Evolutionary conservation across 2,113 vertebrate species (phyloP).

Genomic region (Gobio gobio): DNA sequence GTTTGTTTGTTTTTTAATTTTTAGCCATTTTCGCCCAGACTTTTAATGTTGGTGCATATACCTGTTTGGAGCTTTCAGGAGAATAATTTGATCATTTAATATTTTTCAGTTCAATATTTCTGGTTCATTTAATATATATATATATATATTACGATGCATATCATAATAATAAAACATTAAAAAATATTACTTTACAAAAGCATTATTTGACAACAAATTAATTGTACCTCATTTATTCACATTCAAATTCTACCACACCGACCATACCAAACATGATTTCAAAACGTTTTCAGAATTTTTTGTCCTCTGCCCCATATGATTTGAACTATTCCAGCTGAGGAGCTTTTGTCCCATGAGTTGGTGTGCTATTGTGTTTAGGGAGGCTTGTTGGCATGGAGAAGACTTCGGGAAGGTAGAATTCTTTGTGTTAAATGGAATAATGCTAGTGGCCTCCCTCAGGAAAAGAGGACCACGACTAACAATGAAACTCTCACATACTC

Average conservation of each 20-base stretch:
- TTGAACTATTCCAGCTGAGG: not conserved
- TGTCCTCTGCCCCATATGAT: not conserved
- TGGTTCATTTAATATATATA: too few species aligned
- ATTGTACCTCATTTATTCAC: not conserved
- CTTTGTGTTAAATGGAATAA: conserved; percentile 37
- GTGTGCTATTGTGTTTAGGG: not conserved
- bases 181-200: not conserved
- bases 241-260: not conserved
- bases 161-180: not conserved
- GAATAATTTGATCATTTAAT: not conserved
- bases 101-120: too few species aligned
- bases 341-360: not conserved
- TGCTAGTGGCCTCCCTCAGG: not conserved
- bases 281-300: not conserved
- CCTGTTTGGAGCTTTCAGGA: not conserved
- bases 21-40: not conserved
- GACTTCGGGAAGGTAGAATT: not conserved
- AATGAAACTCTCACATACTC: not conserved
- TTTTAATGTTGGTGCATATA: not conserved
- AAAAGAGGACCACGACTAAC: not conserved
- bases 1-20: not conserved
- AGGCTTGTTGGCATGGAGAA: conserved; percentile 39
- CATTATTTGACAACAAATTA: not conserved
- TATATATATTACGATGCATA: not conserved
- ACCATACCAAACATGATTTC: not conserved